These are phyloP conservation scores for Ochropleura plecta DNA, from an alignment of 2,888 invertebrate genomes.

Conservation along the genomic window DNA sequence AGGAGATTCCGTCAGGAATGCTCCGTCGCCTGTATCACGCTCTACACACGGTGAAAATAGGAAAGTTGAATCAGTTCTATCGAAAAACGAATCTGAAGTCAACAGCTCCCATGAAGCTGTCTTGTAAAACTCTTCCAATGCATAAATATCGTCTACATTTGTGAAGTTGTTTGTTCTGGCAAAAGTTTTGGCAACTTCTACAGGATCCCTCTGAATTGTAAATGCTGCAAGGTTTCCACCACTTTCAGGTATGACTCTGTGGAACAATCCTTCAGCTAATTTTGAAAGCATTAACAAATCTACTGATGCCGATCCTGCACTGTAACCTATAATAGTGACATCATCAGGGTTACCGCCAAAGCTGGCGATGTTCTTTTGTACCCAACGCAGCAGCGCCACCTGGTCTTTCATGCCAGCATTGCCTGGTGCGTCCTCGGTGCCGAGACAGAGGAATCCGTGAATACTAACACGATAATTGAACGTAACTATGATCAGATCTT, in stretches of 20 bases:
- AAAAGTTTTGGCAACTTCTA: constrained; percentile 70
- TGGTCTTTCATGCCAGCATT: constrained; percentile 62
- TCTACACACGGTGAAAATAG: constrained; percentile 65
- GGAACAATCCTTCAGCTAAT: constrained; percentile 69
- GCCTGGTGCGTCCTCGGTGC: constrained; percentile 70
- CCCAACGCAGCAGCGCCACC: constrained; percentile 72
- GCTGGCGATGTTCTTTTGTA: constrained; percentile 70
- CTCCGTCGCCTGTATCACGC: constrained; percentile 59
- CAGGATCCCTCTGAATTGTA: constrained; percentile 70
- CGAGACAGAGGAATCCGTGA: constrained; percentile 71
- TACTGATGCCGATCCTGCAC: constrained; percentile 67
- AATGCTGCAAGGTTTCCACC: constrained; percentile 66
- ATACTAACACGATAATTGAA: constrained; percentile 71
- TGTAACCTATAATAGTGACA: constrained; percentile 71
- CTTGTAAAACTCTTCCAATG: constrained; percentile 76
- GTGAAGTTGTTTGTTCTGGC: constrained; percentile 67
- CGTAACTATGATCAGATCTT: constrained; percentile 66
- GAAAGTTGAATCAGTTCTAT: constrained; percentile 61
- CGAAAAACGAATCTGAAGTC: constrained; percentile 62
- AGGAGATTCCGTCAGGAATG: constrained; percentile 73
- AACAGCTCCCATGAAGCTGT: constrained; percentile 35
- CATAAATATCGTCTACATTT: constrained; percentile 69
- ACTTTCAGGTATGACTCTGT: constrained; percentile 70
- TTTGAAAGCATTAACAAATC: constrained; percentile 34
- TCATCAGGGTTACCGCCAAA: constrained; percentile 77